Evolutionary conservation across 2,113 vertebrate species (phyloP), one percentile per base, ranked within the genome.

Genomic region (Antennarius striatus): DNA sequence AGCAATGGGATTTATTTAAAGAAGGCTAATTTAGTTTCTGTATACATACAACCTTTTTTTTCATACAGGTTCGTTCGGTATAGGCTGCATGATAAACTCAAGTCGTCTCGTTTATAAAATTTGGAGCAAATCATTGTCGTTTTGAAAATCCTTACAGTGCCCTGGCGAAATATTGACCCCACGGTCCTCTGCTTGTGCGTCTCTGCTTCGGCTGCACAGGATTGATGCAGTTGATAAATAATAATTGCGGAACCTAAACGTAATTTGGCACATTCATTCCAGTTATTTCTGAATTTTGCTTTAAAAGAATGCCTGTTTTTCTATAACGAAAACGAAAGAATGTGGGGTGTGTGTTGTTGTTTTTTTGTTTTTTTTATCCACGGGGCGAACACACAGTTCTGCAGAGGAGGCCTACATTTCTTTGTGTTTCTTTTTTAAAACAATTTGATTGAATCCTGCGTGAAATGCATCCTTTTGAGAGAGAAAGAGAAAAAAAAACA

Each of bases 131-230:
- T 70, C 76, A 86, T 87, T 82, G 77, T 88, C 73, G 58, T 84
- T 86, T 74, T 74, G 63, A 84, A 61, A 79, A 77, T 82, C 78
- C 32, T 5, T 68, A 71, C 75, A 81, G 80, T 14, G 77, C 71
- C 73, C 36, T 79, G 94, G 90, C 90, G 93, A 92, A 91, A 79
- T 95, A 97, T 98, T 94, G 96, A 97, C 98, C 93, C 90, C 77
- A 10, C 10, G 50, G 73, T 77, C 90, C 93, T 95, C 93, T 93
- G 94, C 92, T 90, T 91, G 93, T 92, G 93, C 92, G 92, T 94
- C 95, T 92, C 92, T 96, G 94, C 94, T 94, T 92, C 29, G 3
- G 29, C 95, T 92, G 93, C 93, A 93, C 92, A 91, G 92, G 94
- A 91, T 92, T 88, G 89, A 91, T 83, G 91, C 88, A 89, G 14